Evolutionary conservation across 1,140 invertebrate species (phyloP).

Genomic region (Cydia fagiglandana): DNA sequence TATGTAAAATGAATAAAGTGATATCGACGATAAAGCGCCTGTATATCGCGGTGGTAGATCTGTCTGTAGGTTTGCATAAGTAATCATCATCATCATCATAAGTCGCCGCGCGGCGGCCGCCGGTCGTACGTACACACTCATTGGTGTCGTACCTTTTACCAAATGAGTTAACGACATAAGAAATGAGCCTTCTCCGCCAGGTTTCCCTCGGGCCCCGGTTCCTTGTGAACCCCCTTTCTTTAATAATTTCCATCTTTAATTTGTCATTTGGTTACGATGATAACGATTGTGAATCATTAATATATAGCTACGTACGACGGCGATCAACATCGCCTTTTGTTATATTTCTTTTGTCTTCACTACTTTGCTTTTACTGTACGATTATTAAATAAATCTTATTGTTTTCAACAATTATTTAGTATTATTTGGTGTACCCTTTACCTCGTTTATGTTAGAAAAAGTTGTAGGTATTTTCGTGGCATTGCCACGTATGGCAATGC

Average conservation of each 20-base stretch:
- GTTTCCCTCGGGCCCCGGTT: not conserved
- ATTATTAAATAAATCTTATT: constrained; percentile 31
- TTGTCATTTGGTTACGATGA: constrained; percentile 15
- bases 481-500: too few species aligned
- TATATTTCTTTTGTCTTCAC: constrained; percentile 23
- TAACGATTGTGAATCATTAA: constrained; percentile 19
- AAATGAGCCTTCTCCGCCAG: too few species aligned
- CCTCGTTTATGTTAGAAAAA: not conserved
- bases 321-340: constrained; percentile 14
- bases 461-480: too few species aligned
- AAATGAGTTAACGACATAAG: not conserved
- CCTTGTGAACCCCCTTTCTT: not conserved
- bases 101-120: not conserved
- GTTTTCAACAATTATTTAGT: constrained; percentile 23
- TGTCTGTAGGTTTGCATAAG: constrained; percentile 2
- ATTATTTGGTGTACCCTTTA: not conserved
- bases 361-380: constrained; percentile 28
- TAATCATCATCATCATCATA: not conserved
- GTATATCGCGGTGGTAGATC: not conserved
- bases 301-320: constrained; percentile 24
- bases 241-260: not conserved
- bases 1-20: constrained; percentile 13
- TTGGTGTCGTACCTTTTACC: constrained; percentile 4
- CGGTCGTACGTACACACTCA: not conserved
- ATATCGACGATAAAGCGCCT: constrained; percentile 10